Percentiles rank a stretch among this genome's conserved stretches.
Conservation (phyloP, 2,113 vertebrate genomes). For the Megatriorchis doriae region DNA sequence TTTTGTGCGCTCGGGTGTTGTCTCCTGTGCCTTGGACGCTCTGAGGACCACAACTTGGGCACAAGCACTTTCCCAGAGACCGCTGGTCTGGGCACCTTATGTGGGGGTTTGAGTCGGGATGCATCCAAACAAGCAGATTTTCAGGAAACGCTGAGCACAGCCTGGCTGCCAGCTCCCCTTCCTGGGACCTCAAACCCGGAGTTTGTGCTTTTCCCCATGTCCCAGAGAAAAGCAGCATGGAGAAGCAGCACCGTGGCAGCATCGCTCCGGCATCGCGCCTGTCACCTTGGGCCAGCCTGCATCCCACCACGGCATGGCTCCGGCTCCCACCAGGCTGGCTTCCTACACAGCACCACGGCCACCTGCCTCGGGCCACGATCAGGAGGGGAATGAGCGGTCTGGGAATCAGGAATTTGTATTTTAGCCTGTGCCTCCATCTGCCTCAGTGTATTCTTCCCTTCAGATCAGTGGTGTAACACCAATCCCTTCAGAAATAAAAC, state of each 20-base stretch:
- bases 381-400: not conserved
- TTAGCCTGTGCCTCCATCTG: not conserved
- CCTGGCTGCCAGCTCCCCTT: not conserved
- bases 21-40: not conserved
- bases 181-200: not conserved
- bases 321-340: not conserved
- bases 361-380: fast-evolving
- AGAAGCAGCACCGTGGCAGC: fast-evolving
- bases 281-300: fast-evolving
- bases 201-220: not conserved
- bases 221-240: not conserved
- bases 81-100: not conserved
- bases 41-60: not conserved
- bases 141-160: not conserved
- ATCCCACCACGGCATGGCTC: fast-evolving
- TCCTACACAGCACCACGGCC: fast-evolving
- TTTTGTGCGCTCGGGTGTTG: fast-evolving
- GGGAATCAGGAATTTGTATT: not conserved
- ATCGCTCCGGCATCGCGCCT: fast-evolving
- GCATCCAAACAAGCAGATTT: not conserved
- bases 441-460: not conserved
- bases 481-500: not conserved
- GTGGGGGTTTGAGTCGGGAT: not conserved
- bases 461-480: not conserved
- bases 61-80: not conserved